phyloP scores from a whole-genome alignment of 1,140 invertebrate species.

The Notospermus geniculatus region DNA sequence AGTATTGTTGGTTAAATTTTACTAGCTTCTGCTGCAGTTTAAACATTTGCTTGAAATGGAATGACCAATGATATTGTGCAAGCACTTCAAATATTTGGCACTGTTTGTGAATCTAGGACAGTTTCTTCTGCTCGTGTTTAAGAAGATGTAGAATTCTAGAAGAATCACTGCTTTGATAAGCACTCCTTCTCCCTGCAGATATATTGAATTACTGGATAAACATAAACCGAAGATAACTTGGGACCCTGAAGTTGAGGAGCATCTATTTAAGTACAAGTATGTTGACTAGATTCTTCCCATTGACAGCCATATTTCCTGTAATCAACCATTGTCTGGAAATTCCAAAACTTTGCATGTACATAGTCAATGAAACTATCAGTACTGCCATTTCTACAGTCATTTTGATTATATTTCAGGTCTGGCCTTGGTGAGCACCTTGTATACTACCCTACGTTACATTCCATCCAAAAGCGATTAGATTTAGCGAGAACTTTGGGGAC shows the following conservation, averaged over 20 bases:
- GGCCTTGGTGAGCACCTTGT: constrained; percentile 68
- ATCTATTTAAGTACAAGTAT: constrained; percentile 84
- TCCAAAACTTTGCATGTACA: too few relatives aligned
- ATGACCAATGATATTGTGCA: too few relatives aligned
- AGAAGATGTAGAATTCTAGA: not conserved
- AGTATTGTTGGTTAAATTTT: constrained; percentile 57
- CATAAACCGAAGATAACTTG: constrained; percentile 73
- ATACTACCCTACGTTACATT: constrained; percentile 86
- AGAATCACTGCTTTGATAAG: too few relatives aligned
- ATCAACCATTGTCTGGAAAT: too few relatives aligned
- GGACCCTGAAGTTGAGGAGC: constrained; percentile 76
- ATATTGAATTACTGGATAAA: constrained; percentile 56
- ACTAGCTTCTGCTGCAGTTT: too few relatives aligned
- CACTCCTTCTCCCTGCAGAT: constrained; percentile 39
- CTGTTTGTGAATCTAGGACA: too few relatives aligned
- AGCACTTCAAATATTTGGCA: too few relatives aligned
- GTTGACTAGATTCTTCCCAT: constrained; percentile 28
- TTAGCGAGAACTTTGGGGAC: constrained; percentile 75
- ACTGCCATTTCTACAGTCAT: not conserved
- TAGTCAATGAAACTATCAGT: not conserved
- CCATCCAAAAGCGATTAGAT: constrained; percentile 76
- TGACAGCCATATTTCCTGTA: not conserved
- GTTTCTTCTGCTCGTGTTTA: not conserved
- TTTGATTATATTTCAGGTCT: constrained; percentile 58
- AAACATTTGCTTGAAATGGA: too few relatives aligned